Conservation (phyloP, 1,140 invertebrate species). For the Achatina immaculata region DNA sequence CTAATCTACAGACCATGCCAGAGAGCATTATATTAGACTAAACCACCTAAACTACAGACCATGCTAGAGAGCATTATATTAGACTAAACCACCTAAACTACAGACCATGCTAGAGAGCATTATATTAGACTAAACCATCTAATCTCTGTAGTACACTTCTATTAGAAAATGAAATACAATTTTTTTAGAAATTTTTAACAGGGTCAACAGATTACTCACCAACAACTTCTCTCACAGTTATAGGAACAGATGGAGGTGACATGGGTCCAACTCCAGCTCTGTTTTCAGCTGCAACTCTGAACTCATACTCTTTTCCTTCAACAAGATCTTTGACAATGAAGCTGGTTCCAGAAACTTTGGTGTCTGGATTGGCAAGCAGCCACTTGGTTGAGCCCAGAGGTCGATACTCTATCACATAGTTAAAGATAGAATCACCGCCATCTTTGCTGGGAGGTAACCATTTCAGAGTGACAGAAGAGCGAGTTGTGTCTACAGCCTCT, state of each 20-base stretch:
- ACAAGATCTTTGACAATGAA: constrained; percentile 77
- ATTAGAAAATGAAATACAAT: too few relatives aligned
- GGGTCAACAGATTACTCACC: constrained; percentile 49
- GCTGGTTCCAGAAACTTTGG: constrained; percentile 75
- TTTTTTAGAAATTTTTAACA: too few relatives aligned
- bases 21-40: too few relatives aligned
- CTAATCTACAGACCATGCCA: too few relatives aligned
- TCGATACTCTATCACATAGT: constrained; percentile 95
- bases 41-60: too few relatives aligned
- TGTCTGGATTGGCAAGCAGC: constrained; percentile 74
- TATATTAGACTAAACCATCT: too few relatives aligned
- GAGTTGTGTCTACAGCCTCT: constrained; percentile 89
- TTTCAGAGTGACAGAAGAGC: constrained; percentile 87
- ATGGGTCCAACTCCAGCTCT: constrained; percentile 95
- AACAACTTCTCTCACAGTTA: constrained; percentile 80
- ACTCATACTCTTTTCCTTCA: constrained; percentile 96
- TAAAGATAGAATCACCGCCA: constrained; percentile 92
- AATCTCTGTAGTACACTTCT: too few relatives aligned
- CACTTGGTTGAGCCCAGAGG: constrained; percentile 80
- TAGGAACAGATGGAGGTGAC: constrained; percentile 75
- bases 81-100: too few relatives aligned
- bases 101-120: too few relatives aligned
- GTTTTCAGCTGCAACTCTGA: constrained; percentile 96
- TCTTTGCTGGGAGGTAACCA: constrained; percentile 93
- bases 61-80: too few relatives aligned